Base-by-base conservation (phyloP, 2,888 invertebrate genomes). In the Phyto melanocephala region DNA sequence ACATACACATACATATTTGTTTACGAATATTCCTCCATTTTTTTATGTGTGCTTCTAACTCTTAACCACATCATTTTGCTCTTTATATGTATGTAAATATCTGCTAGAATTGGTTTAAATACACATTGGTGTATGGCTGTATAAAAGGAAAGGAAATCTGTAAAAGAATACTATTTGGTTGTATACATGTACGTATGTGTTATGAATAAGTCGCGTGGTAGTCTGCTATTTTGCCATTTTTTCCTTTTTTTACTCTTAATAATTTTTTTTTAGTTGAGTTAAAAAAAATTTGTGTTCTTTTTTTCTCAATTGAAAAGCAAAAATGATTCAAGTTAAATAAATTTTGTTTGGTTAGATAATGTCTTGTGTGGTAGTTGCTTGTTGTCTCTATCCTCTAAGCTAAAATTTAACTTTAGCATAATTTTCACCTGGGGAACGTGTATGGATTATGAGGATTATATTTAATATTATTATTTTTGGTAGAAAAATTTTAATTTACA, bases 131-230 rank as follows among this genome's bases (percentile, higher is more conserved):
- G 67, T 17, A 6, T 28, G 28, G 28, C 28, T 28, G 28, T 28
- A 28, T 28, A 37, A 75, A 63, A 17, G 40, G 52, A 20, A 52
- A 54, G 20, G 8, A 54, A n/a, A 50, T 15, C 13, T 28, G 40
- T 28, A 68, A 45, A 7, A 15, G 42, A 33, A 50, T 56, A 56
- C 56, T 68, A 11, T 13, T 28, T 33, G 54, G 42, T 17, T 17
- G 8, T 15, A 17, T 45, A 8, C 15, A 17, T 17, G 10, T 10
- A 5, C 4, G n/a, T n/a, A 56, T 37, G 35, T 56, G 3, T 15
- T 50, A 45, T 54, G 42, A 54, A 68, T 74, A 82, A 82, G 74
- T 78, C 78, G 81, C 78, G 78, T 75, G 81, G 20, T 74, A 70
- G 77, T 78, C 68, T 81, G 77, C 74, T 63, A 74, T 81, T 76